These are phyloP conservation scores for Drosophila barbarae DNA, from an alignment of 2,888 invertebrate genomes.

Conservation along the genomic window DNA sequence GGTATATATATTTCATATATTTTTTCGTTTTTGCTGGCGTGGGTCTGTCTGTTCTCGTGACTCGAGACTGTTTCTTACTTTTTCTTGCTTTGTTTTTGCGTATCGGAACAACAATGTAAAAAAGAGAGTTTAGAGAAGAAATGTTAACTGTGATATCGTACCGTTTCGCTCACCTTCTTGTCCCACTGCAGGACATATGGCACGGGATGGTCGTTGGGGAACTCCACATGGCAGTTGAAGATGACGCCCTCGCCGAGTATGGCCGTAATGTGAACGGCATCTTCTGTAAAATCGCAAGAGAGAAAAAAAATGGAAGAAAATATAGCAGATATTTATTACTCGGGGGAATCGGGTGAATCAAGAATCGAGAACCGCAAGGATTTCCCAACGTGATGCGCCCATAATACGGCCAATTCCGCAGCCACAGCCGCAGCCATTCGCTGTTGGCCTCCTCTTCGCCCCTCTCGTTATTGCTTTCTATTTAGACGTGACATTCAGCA, in stretches of 20 bases:
- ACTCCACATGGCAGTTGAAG: slow-evolving; percentile 98
- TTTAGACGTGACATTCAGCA: slow-evolving; percentile 68
- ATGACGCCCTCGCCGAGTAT: slow-evolving; percentile 98
- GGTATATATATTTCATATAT: slow-evolving; percentile 11
- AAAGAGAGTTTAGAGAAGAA: slow-evolving; percentile 82
- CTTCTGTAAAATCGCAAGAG: slow-evolving; percentile 79
- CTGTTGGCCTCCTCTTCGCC: not conserved
- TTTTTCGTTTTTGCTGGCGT: slow-evolving; percentile 34
- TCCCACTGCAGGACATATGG: slow-evolving; percentile 99
- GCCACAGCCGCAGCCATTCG: slow-evolving; percentile 27
- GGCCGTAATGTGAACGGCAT: slow-evolving; percentile 97
- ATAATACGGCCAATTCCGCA: slow-evolving; percentile 54
- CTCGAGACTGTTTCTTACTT: slow-evolving; percentile 65
- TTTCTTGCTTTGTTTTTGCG: slow-evolving; percentile 74
- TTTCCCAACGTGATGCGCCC: slow-evolving; percentile 30
- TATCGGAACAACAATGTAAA: slow-evolving; percentile 78
- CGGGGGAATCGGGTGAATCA: not conserved
- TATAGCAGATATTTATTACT: not conserved
- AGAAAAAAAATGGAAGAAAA: not conserved
- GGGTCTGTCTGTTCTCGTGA: slow-evolving; percentile 51
- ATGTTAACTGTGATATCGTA: slow-evolving; percentile 85
- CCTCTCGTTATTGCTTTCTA: slow-evolving; percentile 27
- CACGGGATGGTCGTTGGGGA: slow-evolving; percentile 96
- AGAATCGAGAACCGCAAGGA: slow-evolving; percentile 7
- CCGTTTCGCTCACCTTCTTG: slow-evolving; percentile 99